phyloP scores from a whole-genome alignment of 35 echinoderm and acorn worm species.

The Lytechinus variegatus region DNA sequence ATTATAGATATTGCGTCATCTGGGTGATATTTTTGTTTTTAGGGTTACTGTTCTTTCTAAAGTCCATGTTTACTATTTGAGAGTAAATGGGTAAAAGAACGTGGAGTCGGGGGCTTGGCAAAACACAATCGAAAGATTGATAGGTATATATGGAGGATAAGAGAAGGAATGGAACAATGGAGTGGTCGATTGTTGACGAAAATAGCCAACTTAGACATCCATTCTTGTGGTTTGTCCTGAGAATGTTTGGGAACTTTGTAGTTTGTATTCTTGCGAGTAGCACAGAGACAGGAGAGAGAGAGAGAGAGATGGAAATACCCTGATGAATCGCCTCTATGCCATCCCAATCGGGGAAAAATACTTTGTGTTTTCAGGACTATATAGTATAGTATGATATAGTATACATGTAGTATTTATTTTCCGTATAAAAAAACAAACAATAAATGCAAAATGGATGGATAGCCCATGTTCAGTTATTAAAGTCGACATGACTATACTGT shows the following conservation, averaged over 20 bases:
- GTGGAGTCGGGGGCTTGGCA: background rate
- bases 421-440: too few relatives aligned
- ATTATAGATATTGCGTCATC: background rate
- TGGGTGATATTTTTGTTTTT: background rate
- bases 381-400: too few relatives aligned
- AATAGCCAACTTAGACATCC: background rate
- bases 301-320: background rate
- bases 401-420: too few relatives aligned
- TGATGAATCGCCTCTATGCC: too few relatives aligned
- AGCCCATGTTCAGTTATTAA: too few relatives aligned
- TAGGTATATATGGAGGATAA: background rate
- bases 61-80: background rate
- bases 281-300: background rate
- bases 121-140: background rate
- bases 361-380: too few relatives aligned
- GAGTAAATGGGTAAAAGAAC: background rate
- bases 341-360: too few relatives aligned
- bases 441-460: too few relatives aligned
- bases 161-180: background rate
- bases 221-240: background rate
- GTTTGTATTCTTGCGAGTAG: background rate
- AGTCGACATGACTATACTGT: too few relatives aligned
- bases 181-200: background rate
- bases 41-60: conserved; percentile 5
- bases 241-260: background rate